Base-by-base conservation (phyloP, 2,797 vertebrate species). In the Acanthis flammea region DNA sequence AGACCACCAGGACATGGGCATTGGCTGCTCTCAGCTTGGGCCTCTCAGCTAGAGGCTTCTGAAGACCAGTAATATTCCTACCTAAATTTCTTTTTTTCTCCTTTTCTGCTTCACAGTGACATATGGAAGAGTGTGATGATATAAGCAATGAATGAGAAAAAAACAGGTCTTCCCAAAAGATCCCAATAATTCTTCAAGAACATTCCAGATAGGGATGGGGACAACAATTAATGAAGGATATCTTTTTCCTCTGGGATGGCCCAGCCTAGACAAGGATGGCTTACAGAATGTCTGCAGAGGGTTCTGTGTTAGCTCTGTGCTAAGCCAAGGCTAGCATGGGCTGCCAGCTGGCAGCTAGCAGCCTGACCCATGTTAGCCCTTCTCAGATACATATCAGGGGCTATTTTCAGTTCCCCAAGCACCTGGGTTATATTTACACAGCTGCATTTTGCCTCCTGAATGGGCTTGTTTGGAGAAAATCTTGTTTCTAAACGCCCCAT, bases 141-240 rank as follows among this genome's bases (percentile, higher is more conserved):
- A 57, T 4, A 85, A 75, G 55, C 5, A 58, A 30, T 3, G 12
- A 85, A 51, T 30, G 27, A 60, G 28, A 41, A 72, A 71, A 53
- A 76, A 51, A 6, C 3, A 53, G 6, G 7, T 83, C 14, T 85
- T 15, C 37, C 19, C 25, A 24, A 60, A 92, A 67, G 31, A 39
- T 17, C n/a, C 33, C 15, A 77, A 57, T 53, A 70, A 61, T 83
- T 83, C 7, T 73, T 41, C 65, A 42, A 51, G 42, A 74, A 33
- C 0, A 3, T 19, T 7, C 18, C 9, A 67, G 10, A 27, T 6
- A 11, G 10, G 15, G 12, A 30, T 51, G 21, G 7, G 12, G 6
- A 51, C 22, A 81, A 54, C n/a, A 72, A 7, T 47, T 45, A 86
- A 19, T 17, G 22, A 79, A 58, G 14, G 19, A 50, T 19, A 47